phyloP scores from a whole-genome alignment of 2,797 vertebrate species.

The Hirundo rustica region DNA sequence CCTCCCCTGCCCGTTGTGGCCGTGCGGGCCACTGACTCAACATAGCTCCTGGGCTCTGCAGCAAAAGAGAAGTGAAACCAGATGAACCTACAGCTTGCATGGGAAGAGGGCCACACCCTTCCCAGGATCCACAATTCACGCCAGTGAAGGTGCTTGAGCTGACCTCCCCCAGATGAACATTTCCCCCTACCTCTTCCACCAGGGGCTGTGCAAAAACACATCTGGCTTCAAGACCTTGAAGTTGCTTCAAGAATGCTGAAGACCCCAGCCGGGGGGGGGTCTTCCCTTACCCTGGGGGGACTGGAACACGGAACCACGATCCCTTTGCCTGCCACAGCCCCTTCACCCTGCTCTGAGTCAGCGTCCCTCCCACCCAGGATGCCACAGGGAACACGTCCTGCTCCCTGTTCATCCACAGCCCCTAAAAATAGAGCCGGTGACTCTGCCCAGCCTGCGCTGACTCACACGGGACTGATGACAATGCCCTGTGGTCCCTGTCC shows the following conservation, averaged over 20 bases:
- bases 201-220: not conserved
- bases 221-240: not conserved
- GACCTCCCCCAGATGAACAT: not conserved
- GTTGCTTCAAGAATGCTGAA: not conserved
- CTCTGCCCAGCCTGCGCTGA: not conserved
- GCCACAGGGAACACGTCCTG: not conserved
- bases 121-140: not conserved
- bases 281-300: not conserved
- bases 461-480: not conserved
- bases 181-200: not conserved
- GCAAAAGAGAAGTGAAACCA: not conserved
- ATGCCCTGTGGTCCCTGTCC: not conserved
- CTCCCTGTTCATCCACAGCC: not conserved
- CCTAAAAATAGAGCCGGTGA: not conserved
- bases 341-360: slow-evolving; percentile 14
- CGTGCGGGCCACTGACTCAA: slow-evolving; percentile 91
- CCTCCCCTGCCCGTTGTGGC: slow-evolving; percentile 73
- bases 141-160: not conserved
- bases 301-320: rapidly evolving
- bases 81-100: not conserved
- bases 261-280: not conserved
- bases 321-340: not conserved
- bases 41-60: slow-evolving; percentile 92
- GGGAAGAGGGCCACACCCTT: not conserved
- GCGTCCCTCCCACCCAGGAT: not conserved